Percentiles rank a stretch among this genome's conserved stretches.
Evolutionary conservation across 1,140 invertebrate species (phyloP).

Genomic region (Drosophila sucinea): DNA sequence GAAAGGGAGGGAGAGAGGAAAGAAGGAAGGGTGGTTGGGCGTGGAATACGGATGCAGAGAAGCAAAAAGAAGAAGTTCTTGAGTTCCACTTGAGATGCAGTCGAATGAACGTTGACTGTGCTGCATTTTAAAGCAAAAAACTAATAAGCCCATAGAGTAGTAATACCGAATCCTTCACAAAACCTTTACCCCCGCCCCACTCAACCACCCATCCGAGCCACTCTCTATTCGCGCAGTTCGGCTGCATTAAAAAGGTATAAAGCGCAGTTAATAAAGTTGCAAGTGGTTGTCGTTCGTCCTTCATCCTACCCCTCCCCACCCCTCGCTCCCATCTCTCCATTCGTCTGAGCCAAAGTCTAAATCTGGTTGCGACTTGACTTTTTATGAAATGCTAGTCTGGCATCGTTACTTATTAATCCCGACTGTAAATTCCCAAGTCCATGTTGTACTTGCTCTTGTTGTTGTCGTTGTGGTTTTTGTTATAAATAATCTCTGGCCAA

Average conservation of each 20-base stretch:
- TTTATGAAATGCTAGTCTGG: slow-evolving; percentile 23
- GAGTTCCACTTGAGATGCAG: slow-evolving; percentile 65
- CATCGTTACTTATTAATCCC: slow-evolving; percentile 69
- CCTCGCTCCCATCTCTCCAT: background rate
- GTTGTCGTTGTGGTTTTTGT: background rate
- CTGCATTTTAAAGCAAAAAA: slow-evolving; percentile 66
- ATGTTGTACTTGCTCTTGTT: slow-evolving; percentile 5
- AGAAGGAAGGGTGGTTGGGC: background rate
- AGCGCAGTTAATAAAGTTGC: slow-evolving; percentile 72
- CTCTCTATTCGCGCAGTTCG: background rate
- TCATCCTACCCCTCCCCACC: background rate
- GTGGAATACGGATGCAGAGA: background rate
- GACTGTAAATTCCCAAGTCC: slow-evolving; percentile 47
- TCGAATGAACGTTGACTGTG: slow-evolving; percentile 55
- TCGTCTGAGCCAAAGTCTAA: slow-evolving; percentile 1
- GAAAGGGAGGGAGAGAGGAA: background rate
- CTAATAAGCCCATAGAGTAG: slow-evolving; percentile 71
- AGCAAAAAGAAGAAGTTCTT: slow-evolving; percentile 18
- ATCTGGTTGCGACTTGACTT: slow-evolving; percentile 27
- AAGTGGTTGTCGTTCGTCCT: slow-evolving; percentile 52
- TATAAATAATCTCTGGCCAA: slow-evolving; percentile 59
- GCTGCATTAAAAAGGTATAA: slow-evolving; percentile 67
- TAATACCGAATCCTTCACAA: slow-evolving; percentile 1
- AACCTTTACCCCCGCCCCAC: slow-evolving; percentile 5
- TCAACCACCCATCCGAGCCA: background rate